phyloP scores from a whole-genome alignment of 2,888 invertebrate genomes.

The Ypsolopha sequella region DNA sequence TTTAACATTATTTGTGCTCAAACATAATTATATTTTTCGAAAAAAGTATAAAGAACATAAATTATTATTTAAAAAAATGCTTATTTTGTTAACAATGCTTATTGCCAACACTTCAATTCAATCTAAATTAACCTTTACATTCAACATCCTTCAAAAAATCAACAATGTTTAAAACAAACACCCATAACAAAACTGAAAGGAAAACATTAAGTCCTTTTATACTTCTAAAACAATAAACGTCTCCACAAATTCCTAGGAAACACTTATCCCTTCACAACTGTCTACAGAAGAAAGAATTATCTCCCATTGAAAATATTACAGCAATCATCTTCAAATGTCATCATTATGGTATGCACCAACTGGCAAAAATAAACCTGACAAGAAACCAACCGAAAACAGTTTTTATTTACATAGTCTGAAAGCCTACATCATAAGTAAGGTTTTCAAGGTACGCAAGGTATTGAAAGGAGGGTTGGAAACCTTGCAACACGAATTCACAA shows the following conservation, averaged over 20 bases:
- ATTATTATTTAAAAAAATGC: neutral
- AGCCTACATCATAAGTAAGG: too few relatives aligned
- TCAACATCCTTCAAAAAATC: neutral
- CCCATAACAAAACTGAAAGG: too few relatives aligned
- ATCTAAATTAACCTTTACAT: neutral
- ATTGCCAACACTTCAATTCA: neutral
- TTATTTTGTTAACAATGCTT: neutral
- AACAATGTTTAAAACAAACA: too few relatives aligned
- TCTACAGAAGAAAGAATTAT: neutral
- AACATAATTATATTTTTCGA: too few relatives aligned
- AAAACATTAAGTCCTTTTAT: too few relatives aligned
- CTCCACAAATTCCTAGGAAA: too few relatives aligned
- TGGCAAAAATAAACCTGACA: neutral
- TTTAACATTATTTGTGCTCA: too few relatives aligned
- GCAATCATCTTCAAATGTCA: constrained; percentile 17
- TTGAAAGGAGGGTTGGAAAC: neutral
- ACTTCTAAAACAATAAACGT: too few relatives aligned
- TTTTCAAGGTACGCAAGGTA: too few relatives aligned
- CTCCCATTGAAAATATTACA: constrained; percentile 7
- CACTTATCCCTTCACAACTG: too few relatives aligned
- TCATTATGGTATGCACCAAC: constrained; percentile 12
- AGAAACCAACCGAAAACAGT: neutral
- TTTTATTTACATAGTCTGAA: neutral
- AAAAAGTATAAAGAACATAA: too few relatives aligned
- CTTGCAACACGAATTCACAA: neutral